Base-by-base conservation (phyloP, 2,888 invertebrate species). In the Polyommatus iphigenia region DNA sequence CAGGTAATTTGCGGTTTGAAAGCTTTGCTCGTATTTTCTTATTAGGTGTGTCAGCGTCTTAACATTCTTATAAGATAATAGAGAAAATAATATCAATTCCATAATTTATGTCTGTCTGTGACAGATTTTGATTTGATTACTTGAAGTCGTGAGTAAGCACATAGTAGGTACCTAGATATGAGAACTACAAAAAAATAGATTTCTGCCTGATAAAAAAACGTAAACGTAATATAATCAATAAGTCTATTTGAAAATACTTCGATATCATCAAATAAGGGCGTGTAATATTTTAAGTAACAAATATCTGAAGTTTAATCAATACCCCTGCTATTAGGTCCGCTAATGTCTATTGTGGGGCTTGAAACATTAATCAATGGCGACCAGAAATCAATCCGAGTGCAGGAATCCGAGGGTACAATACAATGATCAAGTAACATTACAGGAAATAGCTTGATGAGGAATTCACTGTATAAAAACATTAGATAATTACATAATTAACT, bases 361-460 rank as follows among this genome's bases (percentile, higher is more conserved):
- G 67, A 67, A 32, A 67, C 67, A 67, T 67, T 32, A 67, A 67
- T 67, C 67, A 67, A 67, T 32, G 15, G 67, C 67, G 67, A 67
- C 67, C 29, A 67, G 67, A 18, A 67, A 67, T 67, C 67, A 67
- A 67, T 67, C 67, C 67, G 67, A 67, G 67, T 67, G 67, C 67
- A 67, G 67, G 67, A 67, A 67, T 67, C 67, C 29, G 29, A 67
- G 67, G 67, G 67, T 67, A 32, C 29, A 67, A 29, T 67, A 67
- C 67, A 67, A 29, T 29, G 67, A 67, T 32, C 29, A 29, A 67
- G 13, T 32, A 32, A 18, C 29, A 67, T 67, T 67, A 32, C 29
- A 32, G 29, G 6, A 67, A 67, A 67, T 67, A 67, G 29, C 29
- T 67, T 29, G 29, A 67, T 32, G 67, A 67, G 13, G 15, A 29